phyloP scores from a whole-genome alignment of 2,888 invertebrate genomes.

The Hirtodrosophila histrioides region DNA sequence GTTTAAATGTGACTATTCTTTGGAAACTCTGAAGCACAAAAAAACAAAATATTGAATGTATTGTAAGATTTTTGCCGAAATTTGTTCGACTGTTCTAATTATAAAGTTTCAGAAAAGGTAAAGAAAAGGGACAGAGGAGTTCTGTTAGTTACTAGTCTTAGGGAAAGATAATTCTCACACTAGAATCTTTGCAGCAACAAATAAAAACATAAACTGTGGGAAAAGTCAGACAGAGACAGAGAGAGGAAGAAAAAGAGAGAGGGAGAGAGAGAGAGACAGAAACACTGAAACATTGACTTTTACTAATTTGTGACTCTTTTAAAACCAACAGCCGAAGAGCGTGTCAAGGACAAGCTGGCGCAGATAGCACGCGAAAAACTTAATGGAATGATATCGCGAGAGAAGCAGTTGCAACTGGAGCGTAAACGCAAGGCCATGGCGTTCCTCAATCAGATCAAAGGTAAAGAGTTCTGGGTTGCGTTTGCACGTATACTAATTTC shows the following conservation, averaged over 20 bases:
- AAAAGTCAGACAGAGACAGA: constrained; percentile 3
- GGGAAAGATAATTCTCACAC: no score
- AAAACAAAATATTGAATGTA: no score
- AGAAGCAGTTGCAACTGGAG: constrained; percentile 88
- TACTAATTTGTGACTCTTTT: background rate
- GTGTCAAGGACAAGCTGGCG: constrained; percentile 86
- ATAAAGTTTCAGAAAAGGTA: no score
- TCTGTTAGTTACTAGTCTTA: no score
- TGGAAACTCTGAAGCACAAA: no score
- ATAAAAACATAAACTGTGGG: no score
- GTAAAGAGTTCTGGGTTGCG: constrained; percentile 46
- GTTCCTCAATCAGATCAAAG: constrained; percentile 87
- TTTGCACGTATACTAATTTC: background rate
- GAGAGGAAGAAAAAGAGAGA: no score
- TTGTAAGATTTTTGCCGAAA: no score
- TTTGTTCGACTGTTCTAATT: no score
- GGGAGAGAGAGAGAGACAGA: background rate
- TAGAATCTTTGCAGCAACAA: no score
- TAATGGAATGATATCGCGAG: constrained; percentile 86
- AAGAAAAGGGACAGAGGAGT: no score
- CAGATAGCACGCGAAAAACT: constrained; percentile 87
- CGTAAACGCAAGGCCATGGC: constrained; percentile 92
- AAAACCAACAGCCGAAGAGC: constrained; percentile 85
- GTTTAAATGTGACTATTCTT: no score
- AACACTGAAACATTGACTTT: background rate